phyloP scores from a whole-genome alignment of 2,113 vertebrate genomes.

The Tachycineta bicolor region DNA sequence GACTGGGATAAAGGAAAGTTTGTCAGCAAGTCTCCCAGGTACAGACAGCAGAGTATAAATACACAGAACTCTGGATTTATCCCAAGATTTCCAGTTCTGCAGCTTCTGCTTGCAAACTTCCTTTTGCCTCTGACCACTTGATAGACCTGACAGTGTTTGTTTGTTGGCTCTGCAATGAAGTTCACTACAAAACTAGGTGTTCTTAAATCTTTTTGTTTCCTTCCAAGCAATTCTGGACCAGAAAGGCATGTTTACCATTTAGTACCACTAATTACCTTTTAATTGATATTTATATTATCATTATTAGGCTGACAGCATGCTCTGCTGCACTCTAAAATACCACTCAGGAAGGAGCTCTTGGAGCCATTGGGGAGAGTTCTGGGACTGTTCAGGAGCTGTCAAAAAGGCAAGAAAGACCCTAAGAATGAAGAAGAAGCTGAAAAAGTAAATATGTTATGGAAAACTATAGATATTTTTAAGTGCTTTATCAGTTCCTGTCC shows the following conservation, averaged over 20 bases:
- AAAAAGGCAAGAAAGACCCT: not conserved
- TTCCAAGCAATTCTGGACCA: not conserved
- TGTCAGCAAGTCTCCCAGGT: not conserved
- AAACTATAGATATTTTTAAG: not conserved
- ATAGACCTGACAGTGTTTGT: not conserved
- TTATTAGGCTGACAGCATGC: not conserved
- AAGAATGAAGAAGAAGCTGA: not conserved
- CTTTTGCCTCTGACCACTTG: not conserved
- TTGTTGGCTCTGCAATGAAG: not conserved
- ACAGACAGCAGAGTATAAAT: not conserved
- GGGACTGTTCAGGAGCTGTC: not conserved
- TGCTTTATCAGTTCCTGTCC: not conserved
- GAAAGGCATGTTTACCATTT: not conserved
- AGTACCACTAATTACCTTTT: not conserved
- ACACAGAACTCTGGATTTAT: not conserved
- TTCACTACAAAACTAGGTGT: not conserved
- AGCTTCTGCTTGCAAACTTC: not conserved
- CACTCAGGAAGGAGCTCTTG: not conserved
- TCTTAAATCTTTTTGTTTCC: not conserved
- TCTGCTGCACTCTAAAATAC: not conserved
- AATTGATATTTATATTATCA: not conserved
- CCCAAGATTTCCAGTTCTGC: not conserved
- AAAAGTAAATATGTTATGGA: not conserved
- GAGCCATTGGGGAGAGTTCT: not conserved
- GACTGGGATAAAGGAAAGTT: not conserved